Evolutionary conservation across 2,113 vertebrate genomes (phyloP).

Genomic region (Pholis gunnellus): DNA sequence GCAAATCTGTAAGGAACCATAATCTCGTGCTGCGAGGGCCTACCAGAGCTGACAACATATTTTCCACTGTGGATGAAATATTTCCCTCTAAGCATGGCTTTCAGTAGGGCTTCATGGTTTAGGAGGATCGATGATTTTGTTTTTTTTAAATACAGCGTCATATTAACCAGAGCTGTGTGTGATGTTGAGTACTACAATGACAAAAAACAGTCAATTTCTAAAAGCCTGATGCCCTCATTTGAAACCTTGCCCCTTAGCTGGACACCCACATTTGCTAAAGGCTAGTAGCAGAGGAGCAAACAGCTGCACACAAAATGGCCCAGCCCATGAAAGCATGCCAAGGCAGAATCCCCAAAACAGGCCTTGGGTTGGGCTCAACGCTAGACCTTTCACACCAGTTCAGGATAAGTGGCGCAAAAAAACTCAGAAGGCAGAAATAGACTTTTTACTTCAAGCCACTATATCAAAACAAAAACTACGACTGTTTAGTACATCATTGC

Average conservation of each 20-base stretch:
- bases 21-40: constrained; percentile 9
- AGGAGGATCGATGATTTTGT: constrained; percentile 15
- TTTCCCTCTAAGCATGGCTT: constrained; percentile 12
- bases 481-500: constrained; percentile 16
- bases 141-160: constrained; percentile 6
- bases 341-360: constrained; percentile 66
- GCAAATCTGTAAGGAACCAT: constrained; percentile 22
- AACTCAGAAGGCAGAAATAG: constrained; percentile 27
- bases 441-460: not conserved
- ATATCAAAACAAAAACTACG: not conserved
- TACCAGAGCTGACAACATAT: constrained; percentile 44
- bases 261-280: constrained; percentile 62
- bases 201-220: constrained; percentile 17
- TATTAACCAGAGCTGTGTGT: constrained; percentile 45
- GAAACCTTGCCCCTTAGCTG: constrained; percentile 54
- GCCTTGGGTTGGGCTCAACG: constrained; percentile 52
- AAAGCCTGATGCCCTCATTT: constrained; percentile 44
- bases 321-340: constrained; percentile 70
- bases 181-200: constrained; percentile 32
- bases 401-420: constrained; percentile 21
- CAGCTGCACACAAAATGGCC: constrained; percentile 73
- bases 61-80: constrained; percentile 50
- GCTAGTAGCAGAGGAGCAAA: constrained; percentile 57
- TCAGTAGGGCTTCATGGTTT: not conserved
- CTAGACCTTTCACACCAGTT: constrained; percentile 49